These are phyloP conservation scores for Macaria liturata DNA, from an alignment of 2,888 invertebrate genomes.

Conservation along the genomic window DNA sequence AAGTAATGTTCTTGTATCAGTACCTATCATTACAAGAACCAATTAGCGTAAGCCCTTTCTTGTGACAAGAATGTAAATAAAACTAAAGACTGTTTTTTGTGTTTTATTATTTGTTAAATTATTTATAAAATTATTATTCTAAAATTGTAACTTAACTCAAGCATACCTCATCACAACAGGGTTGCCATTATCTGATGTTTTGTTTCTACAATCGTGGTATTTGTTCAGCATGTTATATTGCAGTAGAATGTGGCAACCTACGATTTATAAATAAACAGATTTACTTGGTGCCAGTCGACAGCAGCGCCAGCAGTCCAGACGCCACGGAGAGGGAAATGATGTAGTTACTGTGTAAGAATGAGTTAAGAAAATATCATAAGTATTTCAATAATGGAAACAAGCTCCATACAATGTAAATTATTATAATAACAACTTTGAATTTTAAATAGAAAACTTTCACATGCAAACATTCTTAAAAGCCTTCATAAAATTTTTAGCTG, in stretches of 20 bases:
- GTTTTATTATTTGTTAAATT: constrained; percentile 63
- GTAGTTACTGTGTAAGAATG: constrained; percentile 87
- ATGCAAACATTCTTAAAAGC: constrained; percentile 9
- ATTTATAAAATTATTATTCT: constrained; percentile 60
- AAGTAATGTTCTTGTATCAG: neutral
- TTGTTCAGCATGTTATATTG: constrained; percentile 6
- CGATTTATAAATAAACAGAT: constrained; percentile 27
- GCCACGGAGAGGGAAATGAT: constrained; percentile 94
- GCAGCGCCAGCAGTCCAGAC: constrained; percentile 94
- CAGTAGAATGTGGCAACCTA: constrained; percentile 37
- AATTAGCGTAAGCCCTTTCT: constrained; percentile 54
- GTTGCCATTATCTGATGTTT: constrained; percentile 26
- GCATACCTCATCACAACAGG: constrained; percentile 36
- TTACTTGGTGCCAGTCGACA: constrained; percentile 95
- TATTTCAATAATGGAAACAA: constrained; percentile 16
- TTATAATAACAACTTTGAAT: neutral
- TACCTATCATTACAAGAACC: constrained; percentile 38
- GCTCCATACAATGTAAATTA: neutral
- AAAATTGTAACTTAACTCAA: constrained; percentile 37
- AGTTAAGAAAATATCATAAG: constrained; percentile 45
- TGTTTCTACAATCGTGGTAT: constrained; percentile 5
- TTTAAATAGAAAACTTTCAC: neutral
- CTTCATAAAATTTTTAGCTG: constrained; percentile 2
- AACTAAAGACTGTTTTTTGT: constrained; percentile 62
- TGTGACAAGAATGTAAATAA: constrained; percentile 71